phyloP scores from a whole-genome alignment of 2,888 invertebrate genomes.

The Cynaeus angustus region DNA sequence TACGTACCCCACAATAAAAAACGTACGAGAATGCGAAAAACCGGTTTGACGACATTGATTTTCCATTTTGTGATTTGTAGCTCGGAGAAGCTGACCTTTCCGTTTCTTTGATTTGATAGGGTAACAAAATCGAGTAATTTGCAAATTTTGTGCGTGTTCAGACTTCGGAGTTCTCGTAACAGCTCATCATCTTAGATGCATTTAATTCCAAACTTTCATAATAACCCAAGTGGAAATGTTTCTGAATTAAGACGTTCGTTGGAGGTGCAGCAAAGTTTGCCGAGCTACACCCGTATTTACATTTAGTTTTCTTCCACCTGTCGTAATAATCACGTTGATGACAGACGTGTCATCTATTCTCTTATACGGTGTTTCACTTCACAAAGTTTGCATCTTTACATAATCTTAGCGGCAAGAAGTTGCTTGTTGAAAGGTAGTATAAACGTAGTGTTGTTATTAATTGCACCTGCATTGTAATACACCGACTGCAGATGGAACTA shows the following conservation, averaged over 20 bases:
- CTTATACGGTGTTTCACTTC: background rate
- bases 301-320: slow-evolving; percentile 21
- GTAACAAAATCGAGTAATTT: slow-evolving; percentile 12
- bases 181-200: slow-evolving; percentile 21
- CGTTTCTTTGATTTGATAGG: slow-evolving; percentile 5
- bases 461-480: background rate
- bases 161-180: slow-evolving; percentile 4
- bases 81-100: slow-evolving; percentile 10
- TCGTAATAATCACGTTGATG: slow-evolving; percentile 17
- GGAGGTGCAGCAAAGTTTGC: slow-evolving; percentile 26
- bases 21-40: background rate
- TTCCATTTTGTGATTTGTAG: slow-evolving; percentile 23
- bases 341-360: background rate
- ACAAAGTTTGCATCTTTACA: background rate
- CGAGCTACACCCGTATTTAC: slow-evolving; percentile 16
- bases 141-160: slow-evolving; percentile 11
- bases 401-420: background rate
- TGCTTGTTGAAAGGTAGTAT: background rate
- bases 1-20: no score
- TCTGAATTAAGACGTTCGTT: slow-evolving; percentile 16
- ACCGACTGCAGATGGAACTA: background rate
- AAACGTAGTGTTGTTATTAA: no score
- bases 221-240: slow-evolving; percentile 20
- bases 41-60: slow-evolving; percentile 14
- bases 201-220: slow-evolving; percentile 15